Conservation (phyloP, 2,888 invertebrate species). For the Mechanitis messenoides region DNA sequence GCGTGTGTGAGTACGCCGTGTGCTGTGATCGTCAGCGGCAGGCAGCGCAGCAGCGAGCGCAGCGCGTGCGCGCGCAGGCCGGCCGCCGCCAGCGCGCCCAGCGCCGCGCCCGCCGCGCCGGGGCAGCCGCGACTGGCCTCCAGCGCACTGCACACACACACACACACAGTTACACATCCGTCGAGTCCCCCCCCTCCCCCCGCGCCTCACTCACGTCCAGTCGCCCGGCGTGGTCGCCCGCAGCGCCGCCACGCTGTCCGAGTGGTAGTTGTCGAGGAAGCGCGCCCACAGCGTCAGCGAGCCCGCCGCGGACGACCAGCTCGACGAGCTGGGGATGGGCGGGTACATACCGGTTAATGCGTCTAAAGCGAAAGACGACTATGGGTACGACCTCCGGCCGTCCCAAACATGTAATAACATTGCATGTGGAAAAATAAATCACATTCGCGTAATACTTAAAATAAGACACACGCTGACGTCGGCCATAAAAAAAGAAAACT, state of each 20-base stretch:
- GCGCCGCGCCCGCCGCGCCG: slow-evolving; percentile 23
- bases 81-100: slow-evolving; percentile 28
- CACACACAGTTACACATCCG: no score
- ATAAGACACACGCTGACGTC: no score
- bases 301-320: slow-evolving; percentile 58
- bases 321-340: slow-evolving; percentile 42
- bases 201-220: slow-evolving; percentile 50
- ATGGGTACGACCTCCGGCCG: no score
- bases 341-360: no score
- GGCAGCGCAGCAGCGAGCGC: slow-evolving; percentile 44
- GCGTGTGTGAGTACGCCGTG: slow-evolving; percentile 32
- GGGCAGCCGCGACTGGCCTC: slow-evolving; percentile 55
- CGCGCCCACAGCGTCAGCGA: slow-evolving; percentile 66
- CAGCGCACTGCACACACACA: slow-evolving; percentile 41
- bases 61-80: slow-evolving; percentile 36
- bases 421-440: no score
- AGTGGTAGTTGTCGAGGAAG: slow-evolving; percentile 68
- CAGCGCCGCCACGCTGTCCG: slow-evolving; percentile 48
- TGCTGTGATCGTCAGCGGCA: slow-evolving; percentile 37
- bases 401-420: no score
- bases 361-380: no score
- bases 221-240: slow-evolving; percentile 39
- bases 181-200: no score
- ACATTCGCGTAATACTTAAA: no score
- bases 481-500: no score